These are phyloP conservation scores for Pristis pectinata DNA, from an alignment of 2,797 vertebrate genomes.

Conservation along the genomic window DNA sequence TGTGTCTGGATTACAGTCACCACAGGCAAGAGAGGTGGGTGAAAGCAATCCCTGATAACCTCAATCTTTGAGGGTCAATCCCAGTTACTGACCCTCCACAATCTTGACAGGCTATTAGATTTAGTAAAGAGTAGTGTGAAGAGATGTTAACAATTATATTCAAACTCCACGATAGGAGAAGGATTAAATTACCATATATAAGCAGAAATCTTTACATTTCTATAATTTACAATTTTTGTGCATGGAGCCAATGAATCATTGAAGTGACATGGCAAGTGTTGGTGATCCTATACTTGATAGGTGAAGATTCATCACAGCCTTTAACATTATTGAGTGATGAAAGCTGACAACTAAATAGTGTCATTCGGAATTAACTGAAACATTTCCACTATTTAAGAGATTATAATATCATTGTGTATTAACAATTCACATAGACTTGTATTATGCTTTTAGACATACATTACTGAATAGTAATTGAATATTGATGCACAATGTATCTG, in stretches of 20 bases:
- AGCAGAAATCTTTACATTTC: not conserved
- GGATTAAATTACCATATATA: not conserved
- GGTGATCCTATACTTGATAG: not conserved
- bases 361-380: slow-evolving; percentile 25
- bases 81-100: not conserved
- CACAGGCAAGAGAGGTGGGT: not conserved
- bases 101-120: not conserved
- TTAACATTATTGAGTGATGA: not conserved
- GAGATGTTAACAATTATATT: not conserved
- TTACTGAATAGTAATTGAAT: slow-evolving; percentile 23
- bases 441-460: not conserved
- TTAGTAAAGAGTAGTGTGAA: not conserved
- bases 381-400: slow-evolving; percentile 17
- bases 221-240: not conserved
- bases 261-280: not conserved
- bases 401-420: slow-evolving; percentile 3
- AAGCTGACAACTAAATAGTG: slow-evolving; percentile 9
- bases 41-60: not conserved
- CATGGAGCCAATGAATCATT: not conserved
- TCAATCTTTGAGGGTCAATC: slow-evolving; percentile 12
- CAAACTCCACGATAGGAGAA: not conserved
- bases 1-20: slow-evolving; percentile 11
- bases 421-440: slow-evolving; percentile 2
- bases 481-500: not conserved
- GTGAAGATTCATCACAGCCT: not conserved